Conservation (phyloP, 2,113 vertebrate genomes). For the Colossoma macropomum region DNA sequence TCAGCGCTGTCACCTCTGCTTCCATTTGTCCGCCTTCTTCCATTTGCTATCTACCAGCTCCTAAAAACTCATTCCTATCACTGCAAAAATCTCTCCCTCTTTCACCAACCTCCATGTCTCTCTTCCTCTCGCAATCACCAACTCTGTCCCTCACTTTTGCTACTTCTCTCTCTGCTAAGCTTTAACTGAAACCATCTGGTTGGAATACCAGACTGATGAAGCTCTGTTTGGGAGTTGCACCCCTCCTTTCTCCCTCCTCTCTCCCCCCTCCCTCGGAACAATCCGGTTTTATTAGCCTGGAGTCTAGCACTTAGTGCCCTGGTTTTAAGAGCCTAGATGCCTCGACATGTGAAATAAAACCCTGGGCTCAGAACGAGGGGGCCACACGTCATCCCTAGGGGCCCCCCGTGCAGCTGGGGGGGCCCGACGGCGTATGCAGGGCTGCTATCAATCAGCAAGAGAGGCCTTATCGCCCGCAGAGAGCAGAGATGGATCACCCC, state of each 20-base stretch:
- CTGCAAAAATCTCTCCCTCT: slow-evolving; percentile 66
- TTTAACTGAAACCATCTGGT: slow-evolving; percentile 85
- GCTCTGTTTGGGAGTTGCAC: slow-evolving; percentile 73
- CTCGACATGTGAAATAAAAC: slow-evolving; percentile 72
- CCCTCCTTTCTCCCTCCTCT: not conserved
- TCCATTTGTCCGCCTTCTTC: not conserved
- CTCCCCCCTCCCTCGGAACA: slow-evolving; percentile 60
- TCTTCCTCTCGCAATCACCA: slow-evolving; percentile 20
- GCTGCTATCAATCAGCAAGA: slow-evolving; percentile 56
- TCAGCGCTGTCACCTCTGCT: not conserved
- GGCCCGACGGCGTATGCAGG: slow-evolving; percentile 12
- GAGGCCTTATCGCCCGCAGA: slow-evolving; percentile 52
- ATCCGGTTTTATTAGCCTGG: slow-evolving; percentile 81
- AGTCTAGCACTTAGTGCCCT: slow-evolving; percentile 74
- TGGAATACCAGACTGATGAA: slow-evolving; percentile 86
- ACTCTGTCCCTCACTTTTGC: slow-evolving; percentile 1
- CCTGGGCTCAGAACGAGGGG: slow-evolving; percentile 56
- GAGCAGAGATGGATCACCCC: slow-evolving; percentile 30
- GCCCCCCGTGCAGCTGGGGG: slow-evolving; percentile 27
- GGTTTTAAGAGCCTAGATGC: slow-evolving; percentile 75
- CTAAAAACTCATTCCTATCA: slow-evolving; percentile 16
- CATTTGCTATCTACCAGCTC: slow-evolving; percentile 15
- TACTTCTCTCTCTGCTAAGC: slow-evolving; percentile 63
- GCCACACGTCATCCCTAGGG: slow-evolving; percentile 54
- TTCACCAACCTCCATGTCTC: slow-evolving; percentile 28